phyloP scores from a whole-genome alignment of 2,113 vertebrate genomes.

The Pyxicephalus adspersus region DNA sequence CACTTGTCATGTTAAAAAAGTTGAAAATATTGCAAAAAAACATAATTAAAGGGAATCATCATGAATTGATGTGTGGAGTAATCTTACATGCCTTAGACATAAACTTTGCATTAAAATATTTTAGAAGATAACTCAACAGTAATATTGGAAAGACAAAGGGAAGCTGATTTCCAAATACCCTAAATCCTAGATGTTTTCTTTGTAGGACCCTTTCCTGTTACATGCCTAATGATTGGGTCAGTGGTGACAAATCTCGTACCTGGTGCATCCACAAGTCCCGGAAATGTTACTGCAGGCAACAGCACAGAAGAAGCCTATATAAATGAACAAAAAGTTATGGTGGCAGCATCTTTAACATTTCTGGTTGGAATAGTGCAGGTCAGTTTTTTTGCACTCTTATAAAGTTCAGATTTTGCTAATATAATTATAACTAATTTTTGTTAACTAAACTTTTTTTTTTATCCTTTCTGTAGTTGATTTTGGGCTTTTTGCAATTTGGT shows the following conservation, averaged over 20 bases:
- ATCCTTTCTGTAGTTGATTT: slow-evolving; percentile 77
- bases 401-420: too few species aligned
- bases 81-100: too few species aligned
- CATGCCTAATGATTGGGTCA: slow-evolving; percentile 88
- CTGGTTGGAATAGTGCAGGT: slow-evolving; percentile 92
- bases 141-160: too few species aligned
- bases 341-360: slow-evolving; percentile 85
- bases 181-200: slow-evolving; percentile 24
- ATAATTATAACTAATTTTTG: too few species aligned
- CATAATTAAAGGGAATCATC: too few species aligned
- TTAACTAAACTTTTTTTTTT: too few species aligned
- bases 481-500: slow-evolving; percentile 85
- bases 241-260: slow-evolving; percentile 72
- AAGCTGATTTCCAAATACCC: too few species aligned
- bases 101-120: too few species aligned
- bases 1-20: too few species aligned
- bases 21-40: too few species aligned
- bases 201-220: slow-evolving; percentile 87
- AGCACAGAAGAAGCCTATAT: slow-evolving; percentile 44
- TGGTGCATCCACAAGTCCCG: neutral
- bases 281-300: slow-evolving; percentile 1
- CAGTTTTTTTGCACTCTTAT: slow-evolving; percentile 35
- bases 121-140: too few species aligned
- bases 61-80: too few species aligned
- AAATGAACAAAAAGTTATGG: slow-evolving; percentile 73